These are phyloP conservation scores for Harpagus bidentatus DNA, from an alignment of 2,113 vertebrate species.

Conservation along the genomic window DNA sequence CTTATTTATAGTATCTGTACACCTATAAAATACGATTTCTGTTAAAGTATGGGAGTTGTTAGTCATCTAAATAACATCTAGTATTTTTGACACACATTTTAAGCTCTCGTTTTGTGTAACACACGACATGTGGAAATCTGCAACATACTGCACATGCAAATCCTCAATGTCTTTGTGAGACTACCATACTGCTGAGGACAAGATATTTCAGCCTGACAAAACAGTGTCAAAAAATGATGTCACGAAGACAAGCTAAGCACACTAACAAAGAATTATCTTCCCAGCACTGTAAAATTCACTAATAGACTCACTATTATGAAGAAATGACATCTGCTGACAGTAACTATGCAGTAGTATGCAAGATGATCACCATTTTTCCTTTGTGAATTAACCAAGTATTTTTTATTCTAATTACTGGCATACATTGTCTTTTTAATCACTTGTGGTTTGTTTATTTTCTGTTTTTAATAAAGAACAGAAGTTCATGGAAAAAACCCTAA, in stretches of 20 bases:
- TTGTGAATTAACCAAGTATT: neutral
- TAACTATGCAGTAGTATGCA: neutral
- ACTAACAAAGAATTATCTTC: conserved; percentile 13
- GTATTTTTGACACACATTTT: neutral
- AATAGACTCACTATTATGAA: neutral
- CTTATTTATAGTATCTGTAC: neutral
- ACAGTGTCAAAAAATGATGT: conserved; percentile 12
- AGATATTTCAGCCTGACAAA: conserved; percentile 42
- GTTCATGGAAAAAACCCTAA: neutral
- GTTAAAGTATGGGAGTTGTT: neutral
- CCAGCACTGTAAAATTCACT: neutral
- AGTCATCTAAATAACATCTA: neutral
- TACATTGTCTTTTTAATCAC: neutral
- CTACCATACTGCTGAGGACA: conserved; percentile 31
- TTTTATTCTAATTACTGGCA: neutral
- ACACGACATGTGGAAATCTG: neutral
- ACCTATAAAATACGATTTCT: neutral
- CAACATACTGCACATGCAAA: neutral
- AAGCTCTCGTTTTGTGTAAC: neutral
- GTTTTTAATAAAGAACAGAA: neutral
- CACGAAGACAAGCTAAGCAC: neutral
- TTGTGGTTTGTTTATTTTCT: neutral
- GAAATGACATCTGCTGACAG: neutral
- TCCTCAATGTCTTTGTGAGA: neutral
- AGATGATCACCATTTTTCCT: neutral